Percentiles rank a stretch among this genome's conserved stretches.
Evolutionary conservation across 2,888 invertebrate species (phyloP).

Genomic region (Icerya purchasi): DNA sequence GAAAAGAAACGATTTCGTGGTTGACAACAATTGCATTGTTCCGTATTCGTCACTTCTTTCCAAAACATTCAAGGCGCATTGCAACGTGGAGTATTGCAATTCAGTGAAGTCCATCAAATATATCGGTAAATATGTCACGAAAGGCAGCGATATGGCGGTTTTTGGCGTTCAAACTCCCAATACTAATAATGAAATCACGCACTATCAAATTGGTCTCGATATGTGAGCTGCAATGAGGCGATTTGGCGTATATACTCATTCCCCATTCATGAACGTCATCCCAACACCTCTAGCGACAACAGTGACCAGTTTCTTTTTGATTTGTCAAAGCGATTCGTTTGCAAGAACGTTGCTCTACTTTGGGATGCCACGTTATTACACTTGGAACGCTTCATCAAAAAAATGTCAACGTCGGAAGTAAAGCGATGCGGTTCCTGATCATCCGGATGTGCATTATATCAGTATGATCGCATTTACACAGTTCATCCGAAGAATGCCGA

Average conservation of each 20-base stretch:
- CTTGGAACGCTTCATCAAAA: not conserved
- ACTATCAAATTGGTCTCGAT: slow-evolving; percentile 17
- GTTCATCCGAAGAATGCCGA: slow-evolving; percentile 13
- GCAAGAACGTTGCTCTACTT: slow-evolving; percentile 7
- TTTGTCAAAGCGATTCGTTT: slow-evolving; percentile 8
- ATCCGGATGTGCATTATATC: not conserved
- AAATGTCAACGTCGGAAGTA: not conserved
- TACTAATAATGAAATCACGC: slow-evolving; percentile 19
- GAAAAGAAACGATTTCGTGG: slow-evolving; percentile 15
- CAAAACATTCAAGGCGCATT: not conserved
- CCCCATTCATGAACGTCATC: slow-evolving; percentile 10
- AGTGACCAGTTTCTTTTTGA: slow-evolving; percentile 4
- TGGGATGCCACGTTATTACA: slow-evolving; percentile 8
- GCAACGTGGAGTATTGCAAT: not conserved
- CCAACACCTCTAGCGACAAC: slow-evolving; percentile 8
- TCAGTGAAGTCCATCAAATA: slow-evolving; percentile 22
- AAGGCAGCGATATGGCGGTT: slow-evolving; percentile 23
- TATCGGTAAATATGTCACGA: slow-evolving; percentile 26
- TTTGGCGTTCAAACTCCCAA: slow-evolving; percentile 13
- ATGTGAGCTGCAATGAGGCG: slow-evolving; percentile 6
- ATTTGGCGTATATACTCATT: slow-evolving; percentile 11
- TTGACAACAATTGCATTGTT: slow-evolving; percentile 19
- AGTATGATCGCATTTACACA: slow-evolving; percentile 9
- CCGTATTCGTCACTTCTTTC: slow-evolving; percentile 15
- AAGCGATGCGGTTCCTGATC: slow-evolving; percentile 4